Conservation (phyloP, 2,797 vertebrate genomes). For the Gymnopithys bicolor region DNA sequence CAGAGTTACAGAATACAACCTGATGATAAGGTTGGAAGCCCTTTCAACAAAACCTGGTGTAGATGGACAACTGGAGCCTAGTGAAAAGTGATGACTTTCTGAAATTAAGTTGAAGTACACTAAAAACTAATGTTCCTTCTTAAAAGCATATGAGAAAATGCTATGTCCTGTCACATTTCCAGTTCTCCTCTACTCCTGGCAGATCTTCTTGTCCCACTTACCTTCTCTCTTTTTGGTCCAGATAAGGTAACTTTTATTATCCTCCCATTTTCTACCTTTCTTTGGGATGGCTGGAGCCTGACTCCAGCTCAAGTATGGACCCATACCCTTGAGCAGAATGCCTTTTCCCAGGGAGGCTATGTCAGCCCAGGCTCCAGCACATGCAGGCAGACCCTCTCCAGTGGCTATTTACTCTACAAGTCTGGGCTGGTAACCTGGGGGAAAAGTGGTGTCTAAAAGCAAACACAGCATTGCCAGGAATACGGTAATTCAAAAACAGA, state of each 20-base stretch:
- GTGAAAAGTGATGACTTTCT: not conserved
- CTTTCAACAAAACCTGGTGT: not conserved
- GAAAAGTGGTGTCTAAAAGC: not conserved
- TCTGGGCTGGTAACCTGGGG: not conserved
- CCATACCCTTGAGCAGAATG: not conserved
- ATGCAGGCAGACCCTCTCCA: accelerated
- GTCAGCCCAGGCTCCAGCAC: not conserved
- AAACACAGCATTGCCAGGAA: not conserved
- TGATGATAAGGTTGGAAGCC: not conserved
- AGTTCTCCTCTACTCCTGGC: not conserved
- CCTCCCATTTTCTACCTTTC: not conserved
- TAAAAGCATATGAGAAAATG: not conserved
- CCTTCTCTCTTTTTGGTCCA: not conserved
- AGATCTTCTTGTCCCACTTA: not conserved
- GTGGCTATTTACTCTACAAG: not conserved
- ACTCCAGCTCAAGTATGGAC: not conserved
- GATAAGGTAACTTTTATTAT: not conserved
- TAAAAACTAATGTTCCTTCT: not conserved
- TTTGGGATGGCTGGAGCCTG: not conserved
- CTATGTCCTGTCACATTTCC: not conserved
- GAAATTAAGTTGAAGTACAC: not conserved
- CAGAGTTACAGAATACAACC: not conserved
- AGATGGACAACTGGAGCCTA: not conserved
- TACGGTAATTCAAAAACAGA: not conserved
- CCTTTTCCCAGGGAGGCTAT: not conserved